phyloP scores from a whole-genome alignment of 2,797 vertebrate species.

The Poliocrania exsul region DNA sequence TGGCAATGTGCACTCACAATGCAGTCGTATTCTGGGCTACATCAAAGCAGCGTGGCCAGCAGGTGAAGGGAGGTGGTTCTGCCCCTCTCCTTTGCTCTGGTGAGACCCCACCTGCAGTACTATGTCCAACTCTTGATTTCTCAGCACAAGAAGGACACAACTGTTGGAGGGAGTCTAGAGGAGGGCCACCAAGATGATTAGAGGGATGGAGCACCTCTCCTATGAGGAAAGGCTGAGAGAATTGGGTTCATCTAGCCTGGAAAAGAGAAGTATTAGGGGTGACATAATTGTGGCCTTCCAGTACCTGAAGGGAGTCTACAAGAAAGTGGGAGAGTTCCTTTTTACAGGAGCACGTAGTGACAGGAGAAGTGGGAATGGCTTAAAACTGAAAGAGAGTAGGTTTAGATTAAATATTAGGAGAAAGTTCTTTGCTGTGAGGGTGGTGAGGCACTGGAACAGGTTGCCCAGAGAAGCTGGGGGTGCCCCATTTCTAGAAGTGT shows the following conservation, averaged over 20 bases:
- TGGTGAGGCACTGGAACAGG: neutral
- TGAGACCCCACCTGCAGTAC: neutral
- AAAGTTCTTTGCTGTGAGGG: neutral
- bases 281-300: neutral
- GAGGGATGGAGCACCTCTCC: neutral
- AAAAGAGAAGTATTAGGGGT: neutral
- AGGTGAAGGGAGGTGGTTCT: neutral
- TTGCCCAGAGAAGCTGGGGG: neutral
- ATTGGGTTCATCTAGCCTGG: neutral
- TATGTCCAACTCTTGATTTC: neutral
- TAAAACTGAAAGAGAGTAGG: neutral
- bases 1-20: rapidly evolving
- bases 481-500: neutral
- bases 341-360: neutral
- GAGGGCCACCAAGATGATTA: neutral
- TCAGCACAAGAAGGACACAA: neutral
- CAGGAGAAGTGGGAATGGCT: neutral
- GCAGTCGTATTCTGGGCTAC: rapidly evolving
- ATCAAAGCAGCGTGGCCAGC: rapidly evolving
- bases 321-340: neutral
- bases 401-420: neutral
- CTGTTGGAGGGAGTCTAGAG: neutral
- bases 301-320: neutral
- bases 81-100: neutral
- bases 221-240: neutral